phyloP scores from a whole-genome alignment of 2,888 invertebrate species.

The Nymphalis c-album region DNA sequence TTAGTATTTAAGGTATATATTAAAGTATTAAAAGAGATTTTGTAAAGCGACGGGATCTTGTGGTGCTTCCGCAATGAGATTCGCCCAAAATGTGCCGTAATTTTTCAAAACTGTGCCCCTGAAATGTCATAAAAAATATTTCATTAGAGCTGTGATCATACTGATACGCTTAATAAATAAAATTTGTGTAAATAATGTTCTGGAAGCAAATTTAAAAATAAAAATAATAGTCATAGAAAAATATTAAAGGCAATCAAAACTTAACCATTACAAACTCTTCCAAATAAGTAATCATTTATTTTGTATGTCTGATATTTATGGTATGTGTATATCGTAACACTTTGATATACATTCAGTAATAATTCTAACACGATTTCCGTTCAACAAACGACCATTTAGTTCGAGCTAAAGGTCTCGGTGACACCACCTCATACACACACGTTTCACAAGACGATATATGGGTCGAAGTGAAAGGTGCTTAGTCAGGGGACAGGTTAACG shows the following conservation, averaged over 20 bases:
- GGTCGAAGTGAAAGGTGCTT: conserved; percentile 52
- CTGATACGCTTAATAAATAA: too few species aligned
- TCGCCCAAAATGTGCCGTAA: conserved; percentile 89
- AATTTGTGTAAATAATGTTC: too few species aligned
- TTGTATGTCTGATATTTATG: too few species aligned
- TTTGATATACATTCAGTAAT: conserved; percentile 6
- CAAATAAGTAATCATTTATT: too few species aligned
- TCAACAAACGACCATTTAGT: conserved; percentile 28
- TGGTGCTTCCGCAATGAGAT: conserved; percentile 81
- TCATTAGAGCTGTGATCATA: too few species aligned
- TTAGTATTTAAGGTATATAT: background rate
- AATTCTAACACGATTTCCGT: conserved; percentile 26
- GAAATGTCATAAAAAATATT: conserved; percentile 54
- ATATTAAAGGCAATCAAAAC: too few species aligned
- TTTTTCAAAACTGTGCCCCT: conserved; percentile 89
- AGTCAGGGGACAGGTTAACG: conserved; percentile 9
- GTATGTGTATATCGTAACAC: too few species aligned
- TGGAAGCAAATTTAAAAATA: too few species aligned
- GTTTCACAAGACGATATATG: conserved; percentile 55
- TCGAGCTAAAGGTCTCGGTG: conserved; percentile 55
- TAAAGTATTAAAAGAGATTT: conserved; percentile 54
- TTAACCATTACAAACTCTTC: too few species aligned
- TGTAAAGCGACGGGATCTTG: conserved; percentile 68
- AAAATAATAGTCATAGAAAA: too few species aligned
- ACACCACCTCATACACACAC: conserved; percentile 36